Evolutionary conservation across 2,797 vertebrate species (phyloP), one percentile per base, ranked within the genome.

Genomic region (Ptychadena robeensis): DNA sequence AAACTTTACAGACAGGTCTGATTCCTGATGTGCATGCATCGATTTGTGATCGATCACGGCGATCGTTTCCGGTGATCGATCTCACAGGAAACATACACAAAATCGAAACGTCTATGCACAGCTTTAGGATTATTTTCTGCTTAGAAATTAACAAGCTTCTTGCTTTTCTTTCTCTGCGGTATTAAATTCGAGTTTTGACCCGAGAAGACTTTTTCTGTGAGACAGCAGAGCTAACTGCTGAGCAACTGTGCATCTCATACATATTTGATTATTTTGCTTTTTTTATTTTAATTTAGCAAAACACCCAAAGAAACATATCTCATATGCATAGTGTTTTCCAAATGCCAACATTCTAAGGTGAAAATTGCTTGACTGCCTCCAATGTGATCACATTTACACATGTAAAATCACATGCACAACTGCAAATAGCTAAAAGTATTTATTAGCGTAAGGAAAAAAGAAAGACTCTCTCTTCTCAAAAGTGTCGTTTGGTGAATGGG

Each of bases 401-500:
- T 10, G n/a, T 28, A 27, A 53, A 53, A 14, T 44, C 30, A 61
- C 22, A 27, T 14, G 3, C 2, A 28, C 18, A 22, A 40, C 9
- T 22, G 34, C 10, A 14, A 10, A 12, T 22, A 35, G 0, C 27
- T 11, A 27, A 69, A 68, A 15, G 25, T 68, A 79, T 30, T 22
- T 53, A 53, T 53, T 53, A 53, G 44, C 44, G 10, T 4, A 3
- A 61, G 27, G 6, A 61, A 25, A 25, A 61, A 61, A 53, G 37
- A n/a, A n/a, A 78, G 37, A 67, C 31, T 8, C 67, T 15, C n/a
- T 44, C 38, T n/a, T 27, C n/a, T 65, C 28, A 40, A 44, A 25
- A 67, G 14, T 35, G 8, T 28, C 71, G 25, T 72, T 63, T 72
- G 34, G 31, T 59, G 27, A 64, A 79, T 83, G 32, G 25, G 27